Evolutionary conservation across 2,888 invertebrate species (phyloP), one percentile per base, ranked within the genome.

Genomic region (Morinoia aosen): DNA sequence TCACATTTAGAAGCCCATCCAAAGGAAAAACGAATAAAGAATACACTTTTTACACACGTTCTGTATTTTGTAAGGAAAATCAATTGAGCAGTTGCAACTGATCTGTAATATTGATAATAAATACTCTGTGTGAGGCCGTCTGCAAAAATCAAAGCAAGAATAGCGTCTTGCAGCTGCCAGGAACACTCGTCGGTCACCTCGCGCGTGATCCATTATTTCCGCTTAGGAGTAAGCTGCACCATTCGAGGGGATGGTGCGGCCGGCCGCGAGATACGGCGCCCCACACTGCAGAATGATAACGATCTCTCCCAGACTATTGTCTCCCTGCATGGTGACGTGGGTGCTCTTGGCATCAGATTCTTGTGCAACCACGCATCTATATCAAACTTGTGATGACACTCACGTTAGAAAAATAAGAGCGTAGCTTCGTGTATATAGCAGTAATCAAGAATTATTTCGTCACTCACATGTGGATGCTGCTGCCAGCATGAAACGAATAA

Each of bases 151-250:
- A 33, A 33, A 76, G 76, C 25, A 76, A 33, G 25, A 25, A 33
- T 10, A 33, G 76, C 25, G 76, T 76, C 25, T 76, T 33, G 76
- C 76, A 76, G 76, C 25, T 25, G 76, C 76, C 25, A 8, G 76
- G 33, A 33, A 16, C 76, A 16, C 76, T 10, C 25, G 61, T 3
- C 33, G 76, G 76, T 33, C 76, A 76, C 33, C 76, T 76, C 76
- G 33, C 25, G 25, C 33, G 76, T 33, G 76, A 76, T 76, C 76
- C 76, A 76, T 76, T 76, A 76, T 33, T 76, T 33, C 25, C 76
- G 76, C 76, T 76, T 76, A 76, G 76, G 76, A 76, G 33, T 76
- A 76, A 76, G 76, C 76, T 76, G 76, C 76, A 33, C 76, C 76
- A 76, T 76, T 33, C 76, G 76, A 33, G 19, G 25, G 76, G 76